A percentile compares a stretch with the other conserved stretches of the same genome.
These are phyloP conservation scores for Octonoba sinensis DNA, from an alignment of 2,888 invertebrate species.

Conservation along the genomic window DNA sequence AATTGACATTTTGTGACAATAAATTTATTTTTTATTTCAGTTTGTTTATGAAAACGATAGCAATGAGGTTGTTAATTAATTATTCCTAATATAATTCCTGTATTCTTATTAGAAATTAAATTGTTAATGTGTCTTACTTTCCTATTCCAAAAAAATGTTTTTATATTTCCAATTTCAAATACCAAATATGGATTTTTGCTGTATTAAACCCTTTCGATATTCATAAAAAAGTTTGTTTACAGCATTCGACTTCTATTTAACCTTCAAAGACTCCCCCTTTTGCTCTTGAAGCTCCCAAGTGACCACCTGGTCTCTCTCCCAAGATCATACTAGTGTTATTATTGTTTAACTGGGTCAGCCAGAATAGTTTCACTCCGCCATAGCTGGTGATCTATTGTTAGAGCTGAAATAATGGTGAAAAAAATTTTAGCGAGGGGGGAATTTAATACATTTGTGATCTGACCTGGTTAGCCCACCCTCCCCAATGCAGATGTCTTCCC, in stretches of 20 bases:
- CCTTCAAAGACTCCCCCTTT: slow-evolving; percentile 46
- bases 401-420: slow-evolving; percentile 38
- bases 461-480: slow-evolving; percentile 50
- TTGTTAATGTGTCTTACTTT: no score
- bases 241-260: slow-evolving; percentile 37
- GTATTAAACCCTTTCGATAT: no score
- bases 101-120: no score
- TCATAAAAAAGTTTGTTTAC: no score
- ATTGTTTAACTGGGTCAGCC: slow-evolving; percentile 50
- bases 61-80: no score
- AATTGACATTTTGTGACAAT: no score
- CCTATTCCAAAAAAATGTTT: no score
- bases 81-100: no score
- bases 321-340: slow-evolving; percentile 21
- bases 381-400: slow-evolving; percentile 32
- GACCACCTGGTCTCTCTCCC: slow-evolving; percentile 56
- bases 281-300: slow-evolving; percentile 54
- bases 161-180: no score
- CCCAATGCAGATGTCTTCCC: slow-evolving; percentile 11
- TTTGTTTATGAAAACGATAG: no score
- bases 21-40: no score
- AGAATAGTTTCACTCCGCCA: slow-evolving; percentile 58
- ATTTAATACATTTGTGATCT: slow-evolving; percentile 52
- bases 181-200: no score
- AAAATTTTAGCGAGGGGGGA: slow-evolving; percentile 34